Conservation (phyloP, 2,113 vertebrate genomes). For the Saiga tatarica region DNA sequence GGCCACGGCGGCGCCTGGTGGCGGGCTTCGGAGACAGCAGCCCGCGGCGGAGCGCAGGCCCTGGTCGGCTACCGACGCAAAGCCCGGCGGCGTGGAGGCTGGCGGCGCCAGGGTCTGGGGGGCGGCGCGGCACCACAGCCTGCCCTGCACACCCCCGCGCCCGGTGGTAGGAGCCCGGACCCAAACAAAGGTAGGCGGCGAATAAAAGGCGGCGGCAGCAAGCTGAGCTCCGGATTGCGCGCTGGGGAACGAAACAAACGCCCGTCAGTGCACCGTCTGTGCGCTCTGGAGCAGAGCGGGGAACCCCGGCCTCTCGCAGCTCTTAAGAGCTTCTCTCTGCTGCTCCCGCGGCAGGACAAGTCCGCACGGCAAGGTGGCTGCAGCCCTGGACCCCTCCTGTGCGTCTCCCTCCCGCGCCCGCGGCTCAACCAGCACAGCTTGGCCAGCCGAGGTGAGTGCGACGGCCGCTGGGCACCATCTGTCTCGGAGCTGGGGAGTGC, state of each 20-base stretch:
- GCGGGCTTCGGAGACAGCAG: not conserved
- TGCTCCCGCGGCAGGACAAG: not conserved
- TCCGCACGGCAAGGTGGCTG: not conserved
- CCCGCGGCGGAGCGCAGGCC: not conserved
- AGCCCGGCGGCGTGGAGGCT: not conserved
- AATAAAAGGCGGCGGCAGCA: constrained; percentile 72
- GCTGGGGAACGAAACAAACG: accelerated
- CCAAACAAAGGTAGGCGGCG: constrained; percentile 75
- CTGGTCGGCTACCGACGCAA: not conserved
- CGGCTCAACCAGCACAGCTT: not conserved
- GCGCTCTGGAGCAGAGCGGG: not conserved
- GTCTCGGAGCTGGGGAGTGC: not conserved
- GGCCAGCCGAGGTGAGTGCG: constrained; percentile 63
- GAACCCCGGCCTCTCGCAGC: not conserved
- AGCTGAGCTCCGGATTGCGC: not conserved
- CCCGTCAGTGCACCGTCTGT: accelerated
- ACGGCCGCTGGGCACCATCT: not conserved
- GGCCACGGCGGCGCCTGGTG: not conserved
- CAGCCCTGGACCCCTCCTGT: not conserved
- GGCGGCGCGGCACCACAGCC: not conserved
- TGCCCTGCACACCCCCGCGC: not conserved
- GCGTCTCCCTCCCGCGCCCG: not conserved
- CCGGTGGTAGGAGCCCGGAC: constrained; percentile 69
- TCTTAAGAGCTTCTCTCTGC: not conserved
- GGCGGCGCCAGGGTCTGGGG: not conserved